A percentile compares a stretch with the other conserved stretches of the same genome.
Evolutionary conservation across 2,797 vertebrate genomes (phyloP).

Genomic region (Momotus momota): DNA sequence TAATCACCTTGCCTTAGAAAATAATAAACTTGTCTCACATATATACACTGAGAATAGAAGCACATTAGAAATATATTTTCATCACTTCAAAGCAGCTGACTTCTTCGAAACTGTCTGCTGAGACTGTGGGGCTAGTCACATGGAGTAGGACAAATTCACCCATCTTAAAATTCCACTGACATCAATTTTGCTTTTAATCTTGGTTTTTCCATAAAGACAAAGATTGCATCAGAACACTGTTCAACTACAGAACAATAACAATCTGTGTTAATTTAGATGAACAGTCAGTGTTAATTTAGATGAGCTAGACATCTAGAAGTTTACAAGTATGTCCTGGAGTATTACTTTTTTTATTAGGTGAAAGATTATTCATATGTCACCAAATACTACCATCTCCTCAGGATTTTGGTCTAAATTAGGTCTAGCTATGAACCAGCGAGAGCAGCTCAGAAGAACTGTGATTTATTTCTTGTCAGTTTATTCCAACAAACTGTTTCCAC

Average conservation of each 20-base stretch:
- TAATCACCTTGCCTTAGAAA: neutral
- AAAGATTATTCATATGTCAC: slow-evolving; percentile 26
- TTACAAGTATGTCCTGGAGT: slow-evolving; percentile 12
- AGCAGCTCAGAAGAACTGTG: slow-evolving; percentile 62
- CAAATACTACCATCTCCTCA: slow-evolving; percentile 19
- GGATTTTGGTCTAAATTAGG: slow-evolving; percentile 42
- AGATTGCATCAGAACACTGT: neutral
- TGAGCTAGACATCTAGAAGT: neutral
- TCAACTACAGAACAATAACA: neutral
- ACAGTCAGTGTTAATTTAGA: neutral
- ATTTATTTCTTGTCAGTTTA: slow-evolving; percentile 74
- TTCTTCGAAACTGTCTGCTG: neutral
- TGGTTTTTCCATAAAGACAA: neutral
- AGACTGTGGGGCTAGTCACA: neutral
- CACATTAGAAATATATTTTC: neutral
- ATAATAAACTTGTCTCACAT: neutral
- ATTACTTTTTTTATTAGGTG: slow-evolving; percentile 12
- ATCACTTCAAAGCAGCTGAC: neutral
- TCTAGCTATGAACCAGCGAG: slow-evolving; percentile 38
- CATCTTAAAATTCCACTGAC: neutral
- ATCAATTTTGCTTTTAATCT: neutral
- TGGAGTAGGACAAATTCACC: neutral
- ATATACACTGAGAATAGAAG: neutral
- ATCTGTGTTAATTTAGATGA: neutral
- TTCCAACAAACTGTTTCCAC: slow-evolving; percentile 74